These are phyloP conservation scores for Palaemon carinicauda DNA, from an alignment of 1,140 invertebrate species.

Conservation along the genomic window DNA sequence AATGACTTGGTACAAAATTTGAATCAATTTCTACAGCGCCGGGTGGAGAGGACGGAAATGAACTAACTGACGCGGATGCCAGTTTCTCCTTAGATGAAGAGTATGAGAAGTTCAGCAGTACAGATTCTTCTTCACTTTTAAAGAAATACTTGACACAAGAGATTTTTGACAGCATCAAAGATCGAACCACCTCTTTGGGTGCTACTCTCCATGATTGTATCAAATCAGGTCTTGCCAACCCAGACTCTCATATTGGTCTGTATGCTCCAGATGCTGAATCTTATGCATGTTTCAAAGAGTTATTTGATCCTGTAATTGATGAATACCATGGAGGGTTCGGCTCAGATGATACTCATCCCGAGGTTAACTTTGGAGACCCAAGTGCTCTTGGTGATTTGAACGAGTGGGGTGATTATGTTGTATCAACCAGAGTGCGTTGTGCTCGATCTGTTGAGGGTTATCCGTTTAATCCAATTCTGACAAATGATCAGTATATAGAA, in stretches of 20 bases:
- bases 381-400: conserved; percentile 72
- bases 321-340: conserved; percentile 69
- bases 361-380: conserved; percentile 67
- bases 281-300: conserved; percentile 79
- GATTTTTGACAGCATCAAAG: conserved; percentile 89
- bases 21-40: too few relatives aligned
- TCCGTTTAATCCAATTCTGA: conserved; percentile 67
- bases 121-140: conserved; percentile 92
- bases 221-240: conserved; percentile 75
- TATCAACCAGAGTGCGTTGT: conserved; percentile 78
- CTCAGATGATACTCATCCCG: conserved; percentile 63
- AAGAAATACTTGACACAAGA: conserved; percentile 92
- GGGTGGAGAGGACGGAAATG: too few relatives aligned
- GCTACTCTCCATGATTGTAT: conserved; percentile 89
- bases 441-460: conserved; percentile 77
- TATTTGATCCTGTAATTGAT: conserved; percentile 79
- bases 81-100: too few relatives aligned
- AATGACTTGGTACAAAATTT: too few relatives aligned
- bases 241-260: conserved; percentile 10
- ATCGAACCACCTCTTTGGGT: conserved; percentile 86
- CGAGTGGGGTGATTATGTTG: conserved; percentile 73
- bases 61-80: too few relatives aligned
- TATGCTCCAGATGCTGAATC: conserved; percentile 80
- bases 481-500: conserved; percentile 66
- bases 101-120: neutral